Base-by-base conservation (phyloP, 2,113 vertebrate species). In the Tretioscincus oriximinensis region DNA sequence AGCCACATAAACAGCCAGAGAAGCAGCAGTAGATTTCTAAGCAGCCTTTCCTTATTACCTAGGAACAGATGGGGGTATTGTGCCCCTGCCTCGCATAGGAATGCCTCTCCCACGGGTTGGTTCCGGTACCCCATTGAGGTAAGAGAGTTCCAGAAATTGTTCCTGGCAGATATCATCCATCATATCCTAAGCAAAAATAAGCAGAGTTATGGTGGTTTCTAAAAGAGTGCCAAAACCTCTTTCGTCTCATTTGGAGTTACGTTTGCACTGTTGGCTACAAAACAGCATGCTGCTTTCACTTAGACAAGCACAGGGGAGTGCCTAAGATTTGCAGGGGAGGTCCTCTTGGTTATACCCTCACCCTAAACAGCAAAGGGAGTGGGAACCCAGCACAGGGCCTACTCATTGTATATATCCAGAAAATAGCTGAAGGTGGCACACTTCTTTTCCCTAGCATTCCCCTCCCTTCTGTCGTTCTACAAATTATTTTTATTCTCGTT, bases 91-190 rank as follows among this genome's bases (percentile, higher is more conserved):
- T 77, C 98, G 82, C 75, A 95, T 95, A 11, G 96, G 92, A 26
- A 95, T 95, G 11, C 96, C 97, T 12, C 97, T 97, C 51, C 97
- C 95, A 2, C 97, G 95, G 47, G 84, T 90, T 14, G 96, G 95
- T 12, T 96, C 96, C 22, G 98, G 97, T 2, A 96, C 95, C 41
- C 98, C 98, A 47, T 99, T 99, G 87, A 99, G 90, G 88, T 98
- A 99, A 60, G 97, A 96, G 58, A 97, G 95, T 87, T 99, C 97
- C 96, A 99, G 95, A 90, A 97, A 98, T 4, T 96, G 96, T 31
- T 99, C 97, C 72, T 97, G 96, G 87, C 97, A 97, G 91, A 97
- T 97, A 78, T 98, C 97, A 82, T 98, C 98, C 96, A 99, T 99
- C 98, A 99, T 97, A 76, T 99, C 98, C 98, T 99, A 82, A 54